Conservation (phyloP, 2,888 invertebrate species). For the Ischnus inquisitorius region DNA sequence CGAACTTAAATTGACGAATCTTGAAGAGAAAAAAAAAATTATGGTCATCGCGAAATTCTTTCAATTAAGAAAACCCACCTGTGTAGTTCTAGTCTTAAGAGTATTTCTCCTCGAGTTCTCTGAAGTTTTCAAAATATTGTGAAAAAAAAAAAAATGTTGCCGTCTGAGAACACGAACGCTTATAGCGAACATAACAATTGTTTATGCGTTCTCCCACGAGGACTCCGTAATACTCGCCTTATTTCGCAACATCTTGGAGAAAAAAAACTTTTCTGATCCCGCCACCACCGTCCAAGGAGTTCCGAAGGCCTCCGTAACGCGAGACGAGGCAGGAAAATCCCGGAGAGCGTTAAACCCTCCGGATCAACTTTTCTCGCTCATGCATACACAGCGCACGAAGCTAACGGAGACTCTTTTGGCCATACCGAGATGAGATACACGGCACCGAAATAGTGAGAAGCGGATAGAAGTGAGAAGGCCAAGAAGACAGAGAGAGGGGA, state of each 20-base stretch:
- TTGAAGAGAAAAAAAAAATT: no score
- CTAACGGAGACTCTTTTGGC: background rate
- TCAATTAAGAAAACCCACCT: no score
- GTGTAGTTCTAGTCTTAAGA: no score
- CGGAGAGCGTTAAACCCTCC: conserved; percentile 30
- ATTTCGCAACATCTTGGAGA: conserved; percentile 3
- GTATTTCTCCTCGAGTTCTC: no score
- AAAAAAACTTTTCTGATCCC: background rate
- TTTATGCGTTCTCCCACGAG: background rate
- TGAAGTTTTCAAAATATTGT: no score
- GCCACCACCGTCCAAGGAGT: no score
- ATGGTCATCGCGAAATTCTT: no score
- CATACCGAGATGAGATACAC: background rate
- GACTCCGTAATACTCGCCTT: background rate
- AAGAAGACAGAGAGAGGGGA: conserved; percentile 28
- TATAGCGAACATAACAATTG: background rate
- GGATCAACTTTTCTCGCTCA: conserved; percentile 47
- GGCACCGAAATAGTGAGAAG: background rate
- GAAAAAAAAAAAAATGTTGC: background rate
- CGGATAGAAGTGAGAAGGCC: conserved; percentile 6
- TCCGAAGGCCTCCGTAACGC: background rate
- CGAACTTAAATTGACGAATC: no score
- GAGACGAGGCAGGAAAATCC: conserved; percentile 13
- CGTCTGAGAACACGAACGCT: background rate
- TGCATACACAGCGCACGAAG: conserved; percentile 20